These are phyloP conservation scores for Astur gentilis DNA, from an alignment of 2,113 vertebrate genomes.

Conservation along the genomic window DNA sequence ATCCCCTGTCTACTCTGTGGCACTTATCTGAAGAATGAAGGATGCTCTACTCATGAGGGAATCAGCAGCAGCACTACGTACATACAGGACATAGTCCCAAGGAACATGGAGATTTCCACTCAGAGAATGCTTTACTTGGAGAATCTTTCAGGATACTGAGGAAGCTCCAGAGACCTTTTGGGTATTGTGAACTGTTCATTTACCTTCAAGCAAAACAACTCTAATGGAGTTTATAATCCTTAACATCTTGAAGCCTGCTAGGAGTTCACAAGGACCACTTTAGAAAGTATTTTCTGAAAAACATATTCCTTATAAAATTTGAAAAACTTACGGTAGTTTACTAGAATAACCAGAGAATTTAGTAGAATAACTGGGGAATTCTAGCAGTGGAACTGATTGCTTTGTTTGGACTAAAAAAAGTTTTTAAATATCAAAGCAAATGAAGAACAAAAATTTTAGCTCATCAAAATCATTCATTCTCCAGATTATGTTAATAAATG, in stretches of 20 bases:
- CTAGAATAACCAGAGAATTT: not conserved
- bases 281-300: not conserved
- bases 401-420: not conserved
- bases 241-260: not conserved
- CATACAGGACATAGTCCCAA: not conserved
- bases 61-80: not conserved
- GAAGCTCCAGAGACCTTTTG: not conserved
- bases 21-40: not conserved
- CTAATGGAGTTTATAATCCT: not conserved
- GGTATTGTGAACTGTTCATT: not conserved
- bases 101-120: not conserved
- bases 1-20: not conserved
- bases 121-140: not conserved
- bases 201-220: not conserved
- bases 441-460: not conserved
- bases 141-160: not conserved
- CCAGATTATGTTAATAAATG: not conserved
- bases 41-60: not conserved
- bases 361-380: not conserved
- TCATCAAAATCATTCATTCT: not conserved
- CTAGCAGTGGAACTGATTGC: not conserved
- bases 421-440: not conserved
- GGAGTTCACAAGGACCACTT: not conserved
- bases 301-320: not conserved
- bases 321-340: not conserved